Evolutionary conservation across 2,797 vertebrate genomes (phyloP).

Genomic region (Coendou prehensilis): DNA sequence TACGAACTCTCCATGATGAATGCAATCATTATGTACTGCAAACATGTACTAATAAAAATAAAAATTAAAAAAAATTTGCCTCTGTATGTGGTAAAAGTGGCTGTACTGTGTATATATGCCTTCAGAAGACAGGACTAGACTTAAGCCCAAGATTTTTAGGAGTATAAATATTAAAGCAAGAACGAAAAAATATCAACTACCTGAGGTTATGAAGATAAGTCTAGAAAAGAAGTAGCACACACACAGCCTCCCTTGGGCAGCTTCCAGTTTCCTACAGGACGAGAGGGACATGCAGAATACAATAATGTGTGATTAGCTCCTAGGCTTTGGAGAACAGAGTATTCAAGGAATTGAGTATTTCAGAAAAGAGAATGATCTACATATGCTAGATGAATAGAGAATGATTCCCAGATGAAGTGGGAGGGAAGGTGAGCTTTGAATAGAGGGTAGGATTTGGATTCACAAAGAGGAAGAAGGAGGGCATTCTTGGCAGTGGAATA

Average conservation of each 20-base stretch:
- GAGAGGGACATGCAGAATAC: neutral
- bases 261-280: neutral
- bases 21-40: neutral
- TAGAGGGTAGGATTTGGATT: neutral
- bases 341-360: neutral
- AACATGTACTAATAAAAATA: neutral
- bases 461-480: neutral
- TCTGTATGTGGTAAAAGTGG: slow-evolving; percentile 8
- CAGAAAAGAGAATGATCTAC: slow-evolving; percentile 13
- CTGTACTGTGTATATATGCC: neutral
- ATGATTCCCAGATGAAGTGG: slow-evolving; percentile 21
- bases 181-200: slow-evolving; percentile 48
- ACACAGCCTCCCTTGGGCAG: neutral
- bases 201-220: neutral
- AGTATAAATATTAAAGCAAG: slow-evolving; percentile 61
- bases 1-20: neutral
- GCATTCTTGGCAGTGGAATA: neutral
- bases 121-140: neutral
- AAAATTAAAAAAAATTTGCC: neutral
- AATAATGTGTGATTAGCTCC: neutral
- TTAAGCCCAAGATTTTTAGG: slow-evolving; percentile 33
- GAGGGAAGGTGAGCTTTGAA: neutral
- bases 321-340: slow-evolving; percentile 7
- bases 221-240: neutral
- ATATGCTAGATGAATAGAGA: neutral